Evolutionary conservation across 2,797 vertebrate genomes (phyloP).

Genomic region (Aselliscus stoliczkanus): DNA sequence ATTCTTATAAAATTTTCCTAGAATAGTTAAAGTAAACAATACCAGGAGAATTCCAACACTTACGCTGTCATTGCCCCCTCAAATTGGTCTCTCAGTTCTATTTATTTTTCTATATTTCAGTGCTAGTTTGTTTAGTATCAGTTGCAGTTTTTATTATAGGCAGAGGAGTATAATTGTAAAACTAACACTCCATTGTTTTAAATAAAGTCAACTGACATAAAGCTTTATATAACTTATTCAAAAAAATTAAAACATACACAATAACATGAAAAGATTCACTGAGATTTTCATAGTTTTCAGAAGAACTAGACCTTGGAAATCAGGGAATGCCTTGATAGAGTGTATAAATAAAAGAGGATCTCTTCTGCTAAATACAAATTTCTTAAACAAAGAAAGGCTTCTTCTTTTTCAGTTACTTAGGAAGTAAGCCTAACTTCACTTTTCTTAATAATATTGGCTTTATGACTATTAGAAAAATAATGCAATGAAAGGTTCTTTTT

Average conservation of each 20-base stretch:
- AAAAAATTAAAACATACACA: not conserved
- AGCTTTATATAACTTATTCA: not conserved
- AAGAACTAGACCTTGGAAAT: not conserved
- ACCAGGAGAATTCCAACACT: not conserved
- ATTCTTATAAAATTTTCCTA: not conserved
- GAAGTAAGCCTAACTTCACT: conserved; percentile 37
- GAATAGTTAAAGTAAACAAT: not conserved
- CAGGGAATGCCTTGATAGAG: not conserved
- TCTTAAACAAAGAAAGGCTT: conserved; percentile 30
- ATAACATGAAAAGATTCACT: not conserved
- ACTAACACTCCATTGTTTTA: not conserved
- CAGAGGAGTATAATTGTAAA: not conserved
- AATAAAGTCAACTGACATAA: not conserved
- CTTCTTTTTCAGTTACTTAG: conserved; percentile 32
- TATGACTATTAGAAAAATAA: conserved; percentile 80
- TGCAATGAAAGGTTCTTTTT: conserved; percentile 84
- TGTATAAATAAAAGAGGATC: not conserved
- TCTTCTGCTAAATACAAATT: not conserved
- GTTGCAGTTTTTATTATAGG: not conserved
- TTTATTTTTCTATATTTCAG: not conserved
- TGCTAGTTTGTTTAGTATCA: not conserved
- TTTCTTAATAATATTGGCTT: conserved; percentile 62
- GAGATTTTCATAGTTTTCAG: not conserved
- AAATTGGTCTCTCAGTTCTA: not conserved
- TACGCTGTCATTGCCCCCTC: not conserved